Percentiles rank a stretch among this genome's conserved stretches.
Evolutionary conservation across 2,888 invertebrate genomes (phyloP).

Genomic region (Suillia variegata): DNA sequence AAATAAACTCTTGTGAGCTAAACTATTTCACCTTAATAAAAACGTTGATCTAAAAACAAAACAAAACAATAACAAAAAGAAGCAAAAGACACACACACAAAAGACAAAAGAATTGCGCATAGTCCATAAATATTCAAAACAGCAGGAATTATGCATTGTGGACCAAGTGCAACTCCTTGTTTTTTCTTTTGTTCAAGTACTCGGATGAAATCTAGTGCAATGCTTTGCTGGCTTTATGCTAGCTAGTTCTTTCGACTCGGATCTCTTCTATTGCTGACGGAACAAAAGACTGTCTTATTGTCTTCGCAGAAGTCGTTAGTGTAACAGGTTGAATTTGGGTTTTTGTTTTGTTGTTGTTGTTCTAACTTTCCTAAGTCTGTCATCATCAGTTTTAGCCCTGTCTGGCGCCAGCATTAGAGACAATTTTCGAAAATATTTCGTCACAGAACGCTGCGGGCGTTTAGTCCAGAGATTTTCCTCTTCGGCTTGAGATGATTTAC

Average conservation of each 20-base stretch:
- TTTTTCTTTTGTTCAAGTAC: slow-evolving; percentile 33
- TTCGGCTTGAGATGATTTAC: background rate
- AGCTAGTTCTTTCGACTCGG: slow-evolving; percentile 16
- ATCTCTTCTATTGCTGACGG: background rate
- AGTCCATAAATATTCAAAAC: slow-evolving; percentile 38
- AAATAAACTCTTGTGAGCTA: too few relatives aligned
- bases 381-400: slow-evolving; percentile 54
- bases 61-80: too few relatives aligned
- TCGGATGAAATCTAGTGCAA: slow-evolving; percentile 48
- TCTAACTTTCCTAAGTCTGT: slow-evolving; percentile 50
- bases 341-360: slow-evolving; percentile 36
- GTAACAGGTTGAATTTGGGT: slow-evolving; percentile 57
- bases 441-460: slow-evolving; percentile 54
- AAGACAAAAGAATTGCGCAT: slow-evolving; percentile 48
- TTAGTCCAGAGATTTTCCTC: slow-evolving; percentile 40
- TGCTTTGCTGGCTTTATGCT: slow-evolving; percentile 55
- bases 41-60: slow-evolving; percentile 48
- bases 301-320: slow-evolving; percentile 59
- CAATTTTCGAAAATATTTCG: slow-evolving; percentile 55
- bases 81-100: too few relatives aligned
- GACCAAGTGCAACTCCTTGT: slow-evolving; percentile 9
- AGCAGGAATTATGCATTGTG: background rate
- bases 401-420: slow-evolving; percentile 61
- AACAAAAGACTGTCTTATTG: slow-evolving; percentile 33
- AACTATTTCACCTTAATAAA: slow-evolving; percentile 47